phyloP scores from a whole-genome alignment of 2,888 invertebrate species.

The Sphecodes monilicornis region DNA sequence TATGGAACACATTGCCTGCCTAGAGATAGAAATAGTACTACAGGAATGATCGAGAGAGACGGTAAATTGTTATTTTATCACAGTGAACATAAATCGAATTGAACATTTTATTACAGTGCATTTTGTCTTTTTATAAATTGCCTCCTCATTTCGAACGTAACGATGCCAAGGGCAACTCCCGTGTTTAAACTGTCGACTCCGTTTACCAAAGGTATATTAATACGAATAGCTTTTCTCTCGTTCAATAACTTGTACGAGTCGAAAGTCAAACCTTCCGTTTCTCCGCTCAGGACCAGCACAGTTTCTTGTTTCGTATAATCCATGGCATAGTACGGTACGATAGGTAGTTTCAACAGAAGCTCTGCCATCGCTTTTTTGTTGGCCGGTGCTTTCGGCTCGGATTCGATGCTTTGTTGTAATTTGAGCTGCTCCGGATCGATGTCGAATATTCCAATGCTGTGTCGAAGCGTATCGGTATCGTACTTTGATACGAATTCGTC shows the following conservation, averaged over 20 bases:
- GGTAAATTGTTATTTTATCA: background rate
- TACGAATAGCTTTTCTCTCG: constrained; percentile 86
- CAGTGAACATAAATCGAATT: background rate
- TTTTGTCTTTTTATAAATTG: constrained; percentile 84
- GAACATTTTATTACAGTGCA: constrained; percentile 34
- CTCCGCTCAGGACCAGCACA: constrained; percentile 93
- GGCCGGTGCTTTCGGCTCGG: background rate
- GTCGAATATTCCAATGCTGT: constrained; percentile 18
- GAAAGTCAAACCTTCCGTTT: constrained; percentile 94
- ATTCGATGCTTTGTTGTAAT: background rate
- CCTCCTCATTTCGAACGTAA: constrained; percentile 93
- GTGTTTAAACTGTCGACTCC: constrained; percentile 94
- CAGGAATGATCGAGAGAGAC: too few relatives aligned
- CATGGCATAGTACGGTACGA: constrained; percentile 88
- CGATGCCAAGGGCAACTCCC: constrained; percentile 92
- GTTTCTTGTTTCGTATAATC: constrained; percentile 86
- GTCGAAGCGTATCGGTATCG: background rate
- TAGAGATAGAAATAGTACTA: too few relatives aligned
- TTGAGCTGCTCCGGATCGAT: constrained; percentile 4
- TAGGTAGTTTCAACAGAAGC: constrained; percentile 83
- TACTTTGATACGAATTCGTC: constrained; percentile 24
- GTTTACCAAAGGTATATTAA: constrained; percentile 92
- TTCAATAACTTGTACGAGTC: constrained; percentile 89
- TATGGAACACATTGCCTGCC: too few relatives aligned
- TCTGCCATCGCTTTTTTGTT: constrained; percentile 42